phyloP scores from a whole-genome alignment of 2,888 invertebrate genomes.

The Acrobasis consociella region DNA sequence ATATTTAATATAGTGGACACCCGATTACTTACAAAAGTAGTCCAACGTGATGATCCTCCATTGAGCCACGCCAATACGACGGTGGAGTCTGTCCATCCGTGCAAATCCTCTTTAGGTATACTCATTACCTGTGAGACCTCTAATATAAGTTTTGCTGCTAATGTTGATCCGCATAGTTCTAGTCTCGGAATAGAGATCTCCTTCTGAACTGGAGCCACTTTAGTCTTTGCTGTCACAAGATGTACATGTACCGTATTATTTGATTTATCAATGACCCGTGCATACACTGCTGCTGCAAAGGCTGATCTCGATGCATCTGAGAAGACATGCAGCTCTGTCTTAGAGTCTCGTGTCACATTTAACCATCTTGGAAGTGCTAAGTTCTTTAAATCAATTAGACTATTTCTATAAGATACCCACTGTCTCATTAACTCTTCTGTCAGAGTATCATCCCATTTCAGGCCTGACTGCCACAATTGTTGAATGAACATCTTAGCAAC shows the following conservation, averaged over 20 bases:
- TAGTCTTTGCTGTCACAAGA: not conserved
- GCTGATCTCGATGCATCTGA: not conserved
- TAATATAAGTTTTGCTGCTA: not conserved
- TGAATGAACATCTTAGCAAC: not conserved
- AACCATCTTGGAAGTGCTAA: not conserved
- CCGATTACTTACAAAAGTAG: too few species aligned
- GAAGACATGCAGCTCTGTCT: not conserved
- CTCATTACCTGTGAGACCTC: not conserved
- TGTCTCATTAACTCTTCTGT: not conserved
- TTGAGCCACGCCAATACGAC: too few species aligned
- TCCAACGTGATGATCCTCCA: too few species aligned
- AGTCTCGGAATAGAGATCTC: not conserved
- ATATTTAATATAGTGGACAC: too few species aligned
- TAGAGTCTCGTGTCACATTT: not conserved
- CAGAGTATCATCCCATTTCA: constrained; percentile 22
- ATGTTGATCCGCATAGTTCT: not conserved
- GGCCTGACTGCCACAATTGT: constrained; percentile 25
- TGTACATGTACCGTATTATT: not conserved
- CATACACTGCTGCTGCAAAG: not conserved
- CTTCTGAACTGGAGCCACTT: not conserved
- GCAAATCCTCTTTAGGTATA: not conserved
- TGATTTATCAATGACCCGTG: not conserved
- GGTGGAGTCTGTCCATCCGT: not conserved
- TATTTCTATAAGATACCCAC: not conserved
- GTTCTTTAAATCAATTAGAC: not conserved